These are phyloP conservation scores for Choristoneura fumiferana DNA, from an alignment of 1,140 invertebrate genomes.

Conservation along the genomic window DNA sequence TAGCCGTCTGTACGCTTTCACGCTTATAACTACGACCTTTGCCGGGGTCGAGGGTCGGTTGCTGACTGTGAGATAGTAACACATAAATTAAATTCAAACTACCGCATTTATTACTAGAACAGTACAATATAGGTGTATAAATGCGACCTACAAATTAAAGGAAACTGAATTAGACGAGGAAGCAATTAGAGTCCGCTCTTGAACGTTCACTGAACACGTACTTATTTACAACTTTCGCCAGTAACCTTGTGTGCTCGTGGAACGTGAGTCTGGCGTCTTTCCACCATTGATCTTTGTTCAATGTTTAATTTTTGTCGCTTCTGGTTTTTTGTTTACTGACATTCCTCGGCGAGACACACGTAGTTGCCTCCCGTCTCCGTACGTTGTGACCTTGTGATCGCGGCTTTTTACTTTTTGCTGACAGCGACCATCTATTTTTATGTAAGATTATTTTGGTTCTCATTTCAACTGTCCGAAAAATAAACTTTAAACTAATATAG, in stretches of 20 bases:
- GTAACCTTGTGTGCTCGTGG: constrained; percentile 28
- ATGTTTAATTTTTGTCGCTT: constrained; percentile 1
- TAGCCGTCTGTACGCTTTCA: constrained; percentile 42
- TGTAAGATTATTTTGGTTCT: background rate
- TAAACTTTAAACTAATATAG: constrained; percentile 9
- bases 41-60: constrained; percentile 27
- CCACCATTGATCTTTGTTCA: background rate
- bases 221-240: constrained; percentile 37
- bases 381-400: constrained; percentile 7
- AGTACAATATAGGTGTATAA: background rate
- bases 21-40: constrained; percentile 42
- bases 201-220: constrained; percentile 38
- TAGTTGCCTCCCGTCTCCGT: no score
- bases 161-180: constrained; percentile 27
- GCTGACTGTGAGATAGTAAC: constrained; percentile 21
- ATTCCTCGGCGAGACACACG: background rate
- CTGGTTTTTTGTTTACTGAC: constrained; percentile 6
- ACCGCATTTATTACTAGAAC: background rate
- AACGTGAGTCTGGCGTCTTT: constrained; percentile 26
- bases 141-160: constrained; percentile 14
- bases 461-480: constrained; percentile 5
- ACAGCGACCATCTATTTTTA: background rate
- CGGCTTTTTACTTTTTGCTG: constrained; percentile 9
- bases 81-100: constrained; percentile 12
- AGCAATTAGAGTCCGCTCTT: constrained; percentile 35